Conservation (phyloP, 2,888 invertebrate species). For the Chrysomela aeneicollis region DNA sequence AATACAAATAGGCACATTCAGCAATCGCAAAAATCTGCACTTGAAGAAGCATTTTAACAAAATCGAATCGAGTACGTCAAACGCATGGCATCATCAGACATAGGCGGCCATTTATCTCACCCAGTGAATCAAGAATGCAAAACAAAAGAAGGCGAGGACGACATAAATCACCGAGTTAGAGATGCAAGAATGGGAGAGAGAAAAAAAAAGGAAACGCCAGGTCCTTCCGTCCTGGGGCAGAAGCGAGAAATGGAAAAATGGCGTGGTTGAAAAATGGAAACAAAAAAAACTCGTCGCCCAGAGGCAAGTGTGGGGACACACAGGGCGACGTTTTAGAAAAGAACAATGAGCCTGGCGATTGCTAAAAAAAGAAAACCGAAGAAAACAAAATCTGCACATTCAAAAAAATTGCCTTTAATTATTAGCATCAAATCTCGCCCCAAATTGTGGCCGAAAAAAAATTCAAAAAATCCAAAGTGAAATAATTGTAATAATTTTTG, state of each 20-base stretch:
- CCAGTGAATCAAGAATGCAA: conserved; percentile 25
- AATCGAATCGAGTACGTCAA: neutral
- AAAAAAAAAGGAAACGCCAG: conserved; percentile 14
- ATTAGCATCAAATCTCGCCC: too few relatives aligned
- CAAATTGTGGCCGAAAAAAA: too few relatives aligned
- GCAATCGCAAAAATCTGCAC: too few relatives aligned
- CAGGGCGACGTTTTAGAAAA: neutral
- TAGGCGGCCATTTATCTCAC: conserved; percentile 1
- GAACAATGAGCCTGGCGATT: too few relatives aligned
- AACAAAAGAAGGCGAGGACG: conserved; percentile 25
- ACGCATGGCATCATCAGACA: neutral
- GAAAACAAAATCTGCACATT: too few relatives aligned
- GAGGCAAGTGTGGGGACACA: neutral
- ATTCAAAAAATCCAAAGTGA: too few relatives aligned
- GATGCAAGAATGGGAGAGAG: conserved; percentile 15
- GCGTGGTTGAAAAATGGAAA: conserved; percentile 48
- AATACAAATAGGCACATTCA: too few relatives aligned
- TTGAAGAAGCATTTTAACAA: neutral
- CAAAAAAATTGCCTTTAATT: too few relatives aligned
- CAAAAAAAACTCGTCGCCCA: conserved; percentile 35
- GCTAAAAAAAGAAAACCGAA: too few relatives aligned
- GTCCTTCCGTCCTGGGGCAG: neutral
- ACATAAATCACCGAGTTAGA: conserved; percentile 27
- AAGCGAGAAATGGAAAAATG: conserved; percentile 43
- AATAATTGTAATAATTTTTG: too few relatives aligned